phyloP scores from a whole-genome alignment of 2,797 vertebrate species.

The Lepus townsendii region DNA sequence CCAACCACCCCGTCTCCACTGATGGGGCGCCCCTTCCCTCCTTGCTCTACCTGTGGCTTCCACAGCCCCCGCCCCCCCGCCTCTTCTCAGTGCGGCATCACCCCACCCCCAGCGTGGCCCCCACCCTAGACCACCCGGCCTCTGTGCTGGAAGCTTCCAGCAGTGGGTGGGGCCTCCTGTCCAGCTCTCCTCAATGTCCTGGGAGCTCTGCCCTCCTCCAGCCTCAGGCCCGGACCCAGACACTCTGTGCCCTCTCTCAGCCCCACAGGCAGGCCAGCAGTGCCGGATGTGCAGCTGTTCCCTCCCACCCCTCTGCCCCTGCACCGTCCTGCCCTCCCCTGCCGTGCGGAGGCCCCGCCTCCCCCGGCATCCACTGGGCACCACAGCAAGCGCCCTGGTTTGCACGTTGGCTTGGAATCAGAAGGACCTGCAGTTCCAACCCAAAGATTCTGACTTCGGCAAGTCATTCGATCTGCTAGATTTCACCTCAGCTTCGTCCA shows the following conservation, averaged over 20 bases:
- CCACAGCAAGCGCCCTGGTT: too few species aligned
- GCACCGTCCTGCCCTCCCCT: too few species aligned
- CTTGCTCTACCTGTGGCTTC: accelerated
- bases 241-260: background rate
- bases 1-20: background rate
- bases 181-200: accelerated
- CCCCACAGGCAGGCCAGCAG: too few species aligned
- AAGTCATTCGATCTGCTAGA: background rate
- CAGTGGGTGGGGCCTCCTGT: too few species aligned
- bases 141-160: background rate
- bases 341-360: background rate
- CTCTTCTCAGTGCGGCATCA: background rate
- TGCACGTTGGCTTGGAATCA: background rate
- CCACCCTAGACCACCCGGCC: background rate
- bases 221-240: background rate
- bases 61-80: too few species aligned
- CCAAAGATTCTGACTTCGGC: background rate
- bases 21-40: background rate
- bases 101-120: too few species aligned
- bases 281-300: accelerated
- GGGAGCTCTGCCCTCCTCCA: too few species aligned
- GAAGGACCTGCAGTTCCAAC: background rate
- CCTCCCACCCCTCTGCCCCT: background rate
- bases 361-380: background rate
- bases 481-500: background rate